Conservation (phyloP, 2,797 vertebrate genomes). For the Perodicticus potto region DNA sequence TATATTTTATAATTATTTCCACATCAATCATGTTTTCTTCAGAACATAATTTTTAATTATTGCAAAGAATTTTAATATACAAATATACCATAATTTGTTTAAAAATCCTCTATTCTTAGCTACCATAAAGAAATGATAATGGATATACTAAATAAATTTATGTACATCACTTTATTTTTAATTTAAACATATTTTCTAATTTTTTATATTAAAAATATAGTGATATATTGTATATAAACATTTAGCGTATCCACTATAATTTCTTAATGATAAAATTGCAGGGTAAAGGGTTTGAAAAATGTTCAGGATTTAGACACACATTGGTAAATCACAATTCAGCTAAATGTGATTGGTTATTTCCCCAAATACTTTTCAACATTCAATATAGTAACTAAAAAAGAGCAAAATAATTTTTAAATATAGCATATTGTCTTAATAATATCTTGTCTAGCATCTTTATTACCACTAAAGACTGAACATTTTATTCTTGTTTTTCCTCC, state of each 20-base stretch:
- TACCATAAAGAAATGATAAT: background rate
- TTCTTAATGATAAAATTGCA: background rate
- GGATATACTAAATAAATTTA: background rate
- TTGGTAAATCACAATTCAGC: background rate
- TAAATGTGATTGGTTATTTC: background rate
- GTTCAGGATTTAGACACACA: background rate
- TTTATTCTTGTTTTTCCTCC: background rate
- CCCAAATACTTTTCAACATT: background rate
- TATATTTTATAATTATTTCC: background rate
- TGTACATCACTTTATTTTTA: background rate
- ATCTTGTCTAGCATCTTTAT: background rate
- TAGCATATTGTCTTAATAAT: background rate
- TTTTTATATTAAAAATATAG: constrained; percentile 1
- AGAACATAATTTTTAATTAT: background rate
- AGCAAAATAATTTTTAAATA: background rate
- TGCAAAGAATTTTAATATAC: background rate
- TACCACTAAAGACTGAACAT: background rate
- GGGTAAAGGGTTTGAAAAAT: background rate
- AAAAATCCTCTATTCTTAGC: background rate
- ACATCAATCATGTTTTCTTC: background rate
- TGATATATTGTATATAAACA: background rate
- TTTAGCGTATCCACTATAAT: background rate
- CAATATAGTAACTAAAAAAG: background rate
- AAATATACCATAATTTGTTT: background rate
- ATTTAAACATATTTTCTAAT: background rate